A percentile compares a stretch with the other conserved stretches of the same genome.
phyloP scores from a whole-genome alignment of 2,113 vertebrate species.

The Saguinus midas region DNA sequence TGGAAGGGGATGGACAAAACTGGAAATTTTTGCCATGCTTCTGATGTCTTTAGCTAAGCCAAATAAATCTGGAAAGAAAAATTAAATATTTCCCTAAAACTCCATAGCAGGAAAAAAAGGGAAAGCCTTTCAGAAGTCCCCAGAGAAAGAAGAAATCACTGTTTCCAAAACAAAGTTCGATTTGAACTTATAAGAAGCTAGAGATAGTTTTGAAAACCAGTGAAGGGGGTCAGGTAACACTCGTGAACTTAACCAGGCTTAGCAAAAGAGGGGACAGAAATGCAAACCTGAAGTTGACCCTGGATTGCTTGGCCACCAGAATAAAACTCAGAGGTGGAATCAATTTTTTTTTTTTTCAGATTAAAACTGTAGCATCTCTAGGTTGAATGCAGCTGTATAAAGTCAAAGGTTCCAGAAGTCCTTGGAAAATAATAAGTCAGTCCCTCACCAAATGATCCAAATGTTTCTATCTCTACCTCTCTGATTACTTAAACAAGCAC shows the following conservation, averaged over 20 bases:
- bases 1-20: neutral
- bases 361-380: neutral
- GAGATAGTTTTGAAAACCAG: neutral
- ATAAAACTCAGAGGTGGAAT: slow-evolving; percentile 22
- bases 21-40: neutral
- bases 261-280: slow-evolving; percentile 25
- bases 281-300: neutral
- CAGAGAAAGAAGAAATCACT: neutral
- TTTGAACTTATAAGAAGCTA: slow-evolving; percentile 46
- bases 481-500: neutral
- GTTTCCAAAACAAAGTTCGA: slow-evolving; percentile 39
- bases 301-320: neutral
- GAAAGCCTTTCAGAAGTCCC: neutral
- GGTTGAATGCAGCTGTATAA: neutral
- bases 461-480: neutral
- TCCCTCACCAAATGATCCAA: neutral
- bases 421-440: slow-evolving; percentile 18
- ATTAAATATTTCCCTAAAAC: neutral
- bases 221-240: neutral
- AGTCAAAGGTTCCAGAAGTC: neutral
- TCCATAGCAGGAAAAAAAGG: neutral
- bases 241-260: slow-evolving; percentile 17
- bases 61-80: slow-evolving; percentile 3
- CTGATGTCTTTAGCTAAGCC: neutral
- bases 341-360: slow-evolving; percentile 34